phyloP scores from a whole-genome alignment of 2,888 invertebrate species.

The Euplagia quadripunctaria region DNA sequence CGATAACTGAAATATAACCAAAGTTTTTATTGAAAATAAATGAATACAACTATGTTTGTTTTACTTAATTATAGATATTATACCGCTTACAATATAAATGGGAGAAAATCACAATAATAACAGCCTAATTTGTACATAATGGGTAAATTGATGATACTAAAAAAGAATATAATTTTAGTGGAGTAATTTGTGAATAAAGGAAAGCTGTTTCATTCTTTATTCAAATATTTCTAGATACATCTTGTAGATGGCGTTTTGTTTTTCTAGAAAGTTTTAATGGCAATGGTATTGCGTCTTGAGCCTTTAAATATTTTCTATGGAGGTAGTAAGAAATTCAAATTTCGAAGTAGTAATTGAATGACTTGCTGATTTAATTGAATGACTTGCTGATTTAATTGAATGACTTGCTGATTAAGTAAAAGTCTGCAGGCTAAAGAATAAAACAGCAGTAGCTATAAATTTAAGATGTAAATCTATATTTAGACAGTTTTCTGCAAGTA shows the following conservation, averaged over 20 bases:
- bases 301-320: background rate
- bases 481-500: conserved; percentile 80
- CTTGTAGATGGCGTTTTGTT: background rate
- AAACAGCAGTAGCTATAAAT: conserved; percentile 10
- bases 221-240: background rate
- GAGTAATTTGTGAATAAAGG: conserved; percentile 24
- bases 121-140: conserved; percentile 58
- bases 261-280: background rate
- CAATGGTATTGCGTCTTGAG: background rate
- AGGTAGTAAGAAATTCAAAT: background rate
- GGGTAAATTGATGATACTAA: conserved; percentile 29
- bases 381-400: background rate
- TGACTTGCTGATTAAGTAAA: background rate
- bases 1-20: conserved; percentile 24
- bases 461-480: conserved; percentile 35
- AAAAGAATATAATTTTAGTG: conserved; percentile 37
- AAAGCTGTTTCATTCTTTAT: conserved; percentile 25
- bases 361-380: background rate
- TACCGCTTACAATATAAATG: conserved; percentile 48
- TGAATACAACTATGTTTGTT: conserved; percentile 50
- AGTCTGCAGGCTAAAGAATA: conserved; percentile 19
- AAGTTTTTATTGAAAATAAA: conserved; percentile 57
- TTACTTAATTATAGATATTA: conserved; percentile 37
- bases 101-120: conserved; percentile 53
- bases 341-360: background rate